A percentile compares a stretch with the other conserved stretches of the same genome.
These are phyloP conservation scores for Petrosia ficiformis DNA, from an alignment of 37 sponge, comb jelly and placozoan species.

Conservation along the genomic window DNA sequence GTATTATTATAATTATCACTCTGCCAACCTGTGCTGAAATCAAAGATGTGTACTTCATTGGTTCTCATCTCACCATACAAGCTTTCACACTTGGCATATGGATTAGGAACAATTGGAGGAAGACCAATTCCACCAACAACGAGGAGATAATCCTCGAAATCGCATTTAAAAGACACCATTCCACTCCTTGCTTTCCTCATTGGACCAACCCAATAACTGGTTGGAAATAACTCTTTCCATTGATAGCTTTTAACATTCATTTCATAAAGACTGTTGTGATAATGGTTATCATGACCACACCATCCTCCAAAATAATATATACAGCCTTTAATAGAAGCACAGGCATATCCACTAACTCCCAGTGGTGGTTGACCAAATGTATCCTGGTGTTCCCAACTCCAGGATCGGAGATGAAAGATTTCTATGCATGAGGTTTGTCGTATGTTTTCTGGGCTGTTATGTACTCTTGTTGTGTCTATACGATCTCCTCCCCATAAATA, in stretches of 20 bases:
- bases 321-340: background rate
- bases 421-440: background rate
- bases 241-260: background rate
- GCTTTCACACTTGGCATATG: too few species aligned
- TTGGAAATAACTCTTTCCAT: background rate
- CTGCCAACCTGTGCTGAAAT: too few species aligned
- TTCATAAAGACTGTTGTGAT: background rate
- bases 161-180: background rate
- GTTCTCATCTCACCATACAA: too few species aligned
- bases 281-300: background rate
- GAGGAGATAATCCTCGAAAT: background rate
- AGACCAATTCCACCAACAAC: background rate
- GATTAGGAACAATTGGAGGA: too few species aligned
- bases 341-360: background rate
- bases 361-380: background rate
- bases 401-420: background rate
- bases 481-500: background rate
- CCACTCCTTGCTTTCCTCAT: background rate
- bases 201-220: background rate
- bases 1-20: too few species aligned
- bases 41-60: too few species aligned
- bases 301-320: background rate
- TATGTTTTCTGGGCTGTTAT: background rate
- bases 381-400: background rate
- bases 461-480: background rate